Base-by-base conservation (phyloP, 2,888 invertebrate genomes). In the Coenonympha arcania region DNA sequence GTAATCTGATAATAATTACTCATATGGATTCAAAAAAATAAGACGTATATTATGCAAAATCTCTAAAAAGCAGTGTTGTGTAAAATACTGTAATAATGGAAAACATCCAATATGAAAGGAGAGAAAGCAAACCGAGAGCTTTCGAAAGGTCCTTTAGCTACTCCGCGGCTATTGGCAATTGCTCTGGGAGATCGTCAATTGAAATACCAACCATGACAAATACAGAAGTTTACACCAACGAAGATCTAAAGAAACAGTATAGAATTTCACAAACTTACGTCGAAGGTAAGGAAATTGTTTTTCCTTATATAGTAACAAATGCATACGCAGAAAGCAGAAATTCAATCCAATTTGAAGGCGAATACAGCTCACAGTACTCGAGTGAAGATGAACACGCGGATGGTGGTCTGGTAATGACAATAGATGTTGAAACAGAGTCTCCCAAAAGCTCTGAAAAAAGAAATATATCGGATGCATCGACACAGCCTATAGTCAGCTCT, bases 261-360 rank as follows among this genome's bases (percentile, higher is more conserved):
- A 66, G 85, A 44, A 84, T 85, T 51, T 84, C 82, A 0, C 85
- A 85, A 62, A 80, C 78, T 0, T 83, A 83, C 31, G 83, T 85
- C 0, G 86, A 86, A 71, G 85, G 85, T 0, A 83, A 76, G 54
- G 84, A 85, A 62, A 82, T 85, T 1, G 58, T 70, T 0, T 84
- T 84, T 15, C 74, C 78, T 1, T 62, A 62, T 1, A 57, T 60
- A 2, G 61, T 63, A 0, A 67, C 68, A 0, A 74, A 75, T 40
- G 46, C 65, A 9, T 73, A 77, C 5, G 62, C 62, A 0, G 68
- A 64, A n/a, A 64, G 65, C 4, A 11, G 42, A 56, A 16, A 44
- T 47, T 9, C 61, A 57, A 13, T 54, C 1, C 65, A 59, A 6
- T 50, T 55, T 1, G 69, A 73, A 33, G 70, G 65, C 0, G 9